Base-by-base conservation (phyloP, 2,113 vertebrate species). In the Leptobrachium leishanense region DNA sequence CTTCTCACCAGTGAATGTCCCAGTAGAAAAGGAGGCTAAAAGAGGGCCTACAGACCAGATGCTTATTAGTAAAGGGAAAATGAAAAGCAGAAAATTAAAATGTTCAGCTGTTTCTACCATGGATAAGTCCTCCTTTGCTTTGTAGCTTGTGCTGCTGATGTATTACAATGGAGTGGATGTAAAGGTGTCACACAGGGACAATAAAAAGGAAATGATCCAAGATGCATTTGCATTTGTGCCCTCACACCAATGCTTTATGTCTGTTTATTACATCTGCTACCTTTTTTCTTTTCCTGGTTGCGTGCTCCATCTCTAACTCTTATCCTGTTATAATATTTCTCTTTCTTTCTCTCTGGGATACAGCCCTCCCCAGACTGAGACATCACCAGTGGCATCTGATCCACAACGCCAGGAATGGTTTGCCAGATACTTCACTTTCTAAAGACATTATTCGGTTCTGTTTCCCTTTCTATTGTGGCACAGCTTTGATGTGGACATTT, bases 401-500 rank as follows among this genome's bases (percentile, higher is more conserved):
- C 89, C 95, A 46, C 97, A 99, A 72, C 95, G 95, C 86, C 97
- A 99, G 91, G 98, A 99, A 89, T 99, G 98, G 97, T 94, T 99
- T 84, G 97, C 98, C 88, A 95, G 96, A 62, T 99, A 99, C 92
- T 99, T 99, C 93, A 98, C 97, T 4, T 99, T 99, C 94, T 99
- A 95, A 99, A 84, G 86, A 90, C 0, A 76, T 67, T 79, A 79
- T 80, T 77, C 78, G 70, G 74, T 31, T 43, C 55, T 74, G 44
- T 80, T 59, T 73, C 77, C 57, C 13, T 87, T 87, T 87, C 84
- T 84, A 79, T 82, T 78, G 84, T 87, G 90, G 86, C 88, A 86
- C 89, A 84, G 87, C 81, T 82, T 87, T 75, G 87, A 31, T 53
- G 84, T 89, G 87, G 87, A 90, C 88, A 31, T 31, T 31, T 31